Percentiles rank a stretch among this genome's conserved stretches.
Conservation (phyloP, 2,888 invertebrate species). For the Phasia obesa region DNA sequence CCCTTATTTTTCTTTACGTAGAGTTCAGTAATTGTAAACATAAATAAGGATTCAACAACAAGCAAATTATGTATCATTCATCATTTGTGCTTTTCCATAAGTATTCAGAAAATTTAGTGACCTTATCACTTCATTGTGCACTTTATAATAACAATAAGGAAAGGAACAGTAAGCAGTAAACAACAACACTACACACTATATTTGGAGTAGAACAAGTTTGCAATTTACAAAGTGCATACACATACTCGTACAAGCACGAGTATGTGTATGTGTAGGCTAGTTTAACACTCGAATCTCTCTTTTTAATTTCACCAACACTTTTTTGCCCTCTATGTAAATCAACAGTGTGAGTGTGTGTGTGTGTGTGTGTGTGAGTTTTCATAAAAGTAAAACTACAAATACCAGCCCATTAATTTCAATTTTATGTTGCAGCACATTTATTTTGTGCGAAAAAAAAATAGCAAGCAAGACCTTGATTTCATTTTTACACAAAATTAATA, state of each 20-base stretch:
- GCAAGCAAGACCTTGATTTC: conserved; percentile 61
- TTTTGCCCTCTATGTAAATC: conserved; percentile 5
- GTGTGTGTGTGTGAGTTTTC: not conserved
- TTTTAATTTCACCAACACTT: conserved; percentile 14
- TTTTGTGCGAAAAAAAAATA: not conserved
- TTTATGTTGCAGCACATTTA: conserved; percentile 35
- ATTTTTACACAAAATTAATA: conserved; percentile 56
- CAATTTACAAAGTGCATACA: not conserved
- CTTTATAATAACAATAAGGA: not conserved
- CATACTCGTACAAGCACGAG: not conserved
- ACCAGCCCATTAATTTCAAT: conserved; percentile 66
- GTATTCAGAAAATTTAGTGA: not conserved
- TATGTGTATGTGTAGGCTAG: not conserved
- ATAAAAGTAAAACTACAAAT: conserved; percentile 29
- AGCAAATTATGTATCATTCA: too few species aligned
- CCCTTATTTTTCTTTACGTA: too few species aligned
- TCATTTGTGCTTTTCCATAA: not conserved
- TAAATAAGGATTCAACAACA: too few species aligned
- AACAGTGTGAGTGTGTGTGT: not conserved
- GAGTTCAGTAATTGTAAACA: too few species aligned
- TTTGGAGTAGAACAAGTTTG: conserved; percentile 2
- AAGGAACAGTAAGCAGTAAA: too few species aligned
- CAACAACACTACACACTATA: not conserved
- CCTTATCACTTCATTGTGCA: not conserved
- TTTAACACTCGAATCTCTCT: conserved; percentile 20